Evolutionary conservation across 2,888 invertebrate genomes (phyloP), one percentile per base, ranked within the genome.

Genomic region (Melikaiella ostensackeni): DNA sequence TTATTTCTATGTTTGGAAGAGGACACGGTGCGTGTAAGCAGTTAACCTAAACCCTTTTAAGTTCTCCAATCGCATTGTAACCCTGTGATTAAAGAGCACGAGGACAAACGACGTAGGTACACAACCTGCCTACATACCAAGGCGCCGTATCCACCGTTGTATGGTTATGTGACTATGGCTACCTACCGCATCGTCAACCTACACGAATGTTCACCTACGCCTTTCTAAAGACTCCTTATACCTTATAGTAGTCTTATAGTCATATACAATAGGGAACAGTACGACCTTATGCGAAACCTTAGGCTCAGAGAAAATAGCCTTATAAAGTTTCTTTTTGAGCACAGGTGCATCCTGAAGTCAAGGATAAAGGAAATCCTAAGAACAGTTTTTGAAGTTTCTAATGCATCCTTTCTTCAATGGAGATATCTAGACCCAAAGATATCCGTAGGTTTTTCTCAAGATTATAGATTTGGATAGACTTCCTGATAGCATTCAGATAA

Each of bases 121-220:
- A 74, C 38, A 57, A 74, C 38, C 74, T 38, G 74, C 74, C 74
- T 74, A 74, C 74, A 59, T 74, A n/a, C 33, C 33, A 57, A 74
- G 21, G 9, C 16, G 24, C 59, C 74, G 33, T 74, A 74, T 59
- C 59, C 61, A 50, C 27, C 63, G 62, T 63, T 63, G 63, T 50
- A 70, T 55, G 50, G 46, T 46, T 64, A 38, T 38, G 50, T 50
- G 27, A n/a, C 70, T 70, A 30, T 2, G 33, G 30, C 70, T 80
- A 81, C 82, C 82, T 83, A 83, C 82, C 82, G 82, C 82, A 81
- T 77, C 79, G 81, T 81, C 81, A 81, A 81, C 82, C 80, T 80
- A 80, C 81, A 79, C 79, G 78, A 70, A 13, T 46, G 9, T 70
- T 70, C 50, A 70, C 70, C 70, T 70, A 70, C 33, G 50, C 50